Conservation (phyloP, 2,797 vertebrate species). For the Heteromormyrus szaboi region DNA sequence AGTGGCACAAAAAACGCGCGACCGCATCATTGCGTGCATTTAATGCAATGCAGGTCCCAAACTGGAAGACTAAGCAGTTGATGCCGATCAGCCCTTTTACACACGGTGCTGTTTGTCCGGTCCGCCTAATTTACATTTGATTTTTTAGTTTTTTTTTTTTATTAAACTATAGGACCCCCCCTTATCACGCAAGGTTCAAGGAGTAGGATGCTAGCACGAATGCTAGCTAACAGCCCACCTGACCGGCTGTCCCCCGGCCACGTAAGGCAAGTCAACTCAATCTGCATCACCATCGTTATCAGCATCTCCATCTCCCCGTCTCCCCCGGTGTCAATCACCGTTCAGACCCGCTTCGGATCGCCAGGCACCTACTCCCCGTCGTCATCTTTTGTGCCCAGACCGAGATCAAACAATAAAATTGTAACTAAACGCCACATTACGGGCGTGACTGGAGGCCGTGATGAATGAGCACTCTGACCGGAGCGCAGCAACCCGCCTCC, state of each 20-base stretch:
- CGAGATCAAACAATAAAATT: constrained; percentile 6
- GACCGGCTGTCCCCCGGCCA: not conserved
- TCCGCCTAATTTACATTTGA: not conserved
- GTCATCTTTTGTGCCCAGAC: not conserved
- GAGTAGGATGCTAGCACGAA: not conserved
- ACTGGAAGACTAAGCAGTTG: not conserved
- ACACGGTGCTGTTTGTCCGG: not conserved
- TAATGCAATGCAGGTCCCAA: not conserved
- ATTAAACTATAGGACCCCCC: not conserved
- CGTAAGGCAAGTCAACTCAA: not conserved
- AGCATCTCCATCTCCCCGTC: not conserved
- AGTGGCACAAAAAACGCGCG: not conserved
- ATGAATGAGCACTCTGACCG: not conserved
- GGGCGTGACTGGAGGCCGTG: not conserved
- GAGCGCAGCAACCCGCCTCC: not conserved
- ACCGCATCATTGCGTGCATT: not conserved
- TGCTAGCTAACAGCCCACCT: constrained; percentile 8
- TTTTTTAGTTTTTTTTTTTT: not conserved
- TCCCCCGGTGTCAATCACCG: not conserved
- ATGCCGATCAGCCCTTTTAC: not conserved
- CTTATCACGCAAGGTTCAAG: not conserved
- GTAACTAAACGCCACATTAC: not conserved
- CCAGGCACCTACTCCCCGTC: not conserved
- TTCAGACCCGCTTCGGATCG: not conserved
- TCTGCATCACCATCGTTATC: not conserved